Evolutionary conservation across 1,140 invertebrate genomes (phyloP).

Genomic region (Matsumurasca onukii): DNA sequence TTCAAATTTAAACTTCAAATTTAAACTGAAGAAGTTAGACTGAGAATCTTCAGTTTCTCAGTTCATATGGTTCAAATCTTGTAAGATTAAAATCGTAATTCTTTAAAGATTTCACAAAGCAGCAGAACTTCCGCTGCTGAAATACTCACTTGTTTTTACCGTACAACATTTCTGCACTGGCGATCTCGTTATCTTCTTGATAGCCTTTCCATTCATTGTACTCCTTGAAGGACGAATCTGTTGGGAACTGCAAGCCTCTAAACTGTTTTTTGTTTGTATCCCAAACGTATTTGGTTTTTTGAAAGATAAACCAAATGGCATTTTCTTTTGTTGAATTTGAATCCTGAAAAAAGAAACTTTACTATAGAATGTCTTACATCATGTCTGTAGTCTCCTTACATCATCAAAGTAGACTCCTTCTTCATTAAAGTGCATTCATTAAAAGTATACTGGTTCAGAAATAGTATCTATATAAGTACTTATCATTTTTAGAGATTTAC

Average conservation of each 20-base stretch:
- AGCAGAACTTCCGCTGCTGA: too few relatives aligned
- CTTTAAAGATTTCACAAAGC: background rate
- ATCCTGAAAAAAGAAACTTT: constrained; percentile 43
- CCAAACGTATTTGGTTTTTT: constrained; percentile 96
- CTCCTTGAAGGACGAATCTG: constrained; percentile 64
- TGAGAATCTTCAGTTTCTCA: too few relatives aligned
- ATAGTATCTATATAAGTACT: too few relatives aligned
- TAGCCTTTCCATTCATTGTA: constrained; percentile 90
- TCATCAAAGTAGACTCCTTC: background rate
- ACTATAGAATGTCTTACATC: background rate
- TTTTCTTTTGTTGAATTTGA: constrained; percentile 38
- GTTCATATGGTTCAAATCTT: too few relatives aligned
- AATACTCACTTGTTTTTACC: constrained; percentile 83
- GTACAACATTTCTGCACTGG: constrained; percentile 74
- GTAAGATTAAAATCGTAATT: too few relatives aligned
- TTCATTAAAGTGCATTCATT: background rate
- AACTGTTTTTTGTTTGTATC: constrained; percentile 78
- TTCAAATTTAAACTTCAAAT: too few relatives aligned
- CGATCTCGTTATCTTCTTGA: constrained; percentile 75
- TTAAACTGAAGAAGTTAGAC: too few relatives aligned
- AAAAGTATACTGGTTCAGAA: too few relatives aligned
- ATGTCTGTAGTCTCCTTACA: background rate
- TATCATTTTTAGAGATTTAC: too few relatives aligned
- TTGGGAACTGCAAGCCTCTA: constrained; percentile 78
- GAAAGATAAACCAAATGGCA: constrained; percentile 85